Percentiles rank a stretch among this genome's conserved stretches.
Evolutionary conservation across 2,888 invertebrate species (phyloP).

Genomic region (Malacosoma neustria): DNA sequence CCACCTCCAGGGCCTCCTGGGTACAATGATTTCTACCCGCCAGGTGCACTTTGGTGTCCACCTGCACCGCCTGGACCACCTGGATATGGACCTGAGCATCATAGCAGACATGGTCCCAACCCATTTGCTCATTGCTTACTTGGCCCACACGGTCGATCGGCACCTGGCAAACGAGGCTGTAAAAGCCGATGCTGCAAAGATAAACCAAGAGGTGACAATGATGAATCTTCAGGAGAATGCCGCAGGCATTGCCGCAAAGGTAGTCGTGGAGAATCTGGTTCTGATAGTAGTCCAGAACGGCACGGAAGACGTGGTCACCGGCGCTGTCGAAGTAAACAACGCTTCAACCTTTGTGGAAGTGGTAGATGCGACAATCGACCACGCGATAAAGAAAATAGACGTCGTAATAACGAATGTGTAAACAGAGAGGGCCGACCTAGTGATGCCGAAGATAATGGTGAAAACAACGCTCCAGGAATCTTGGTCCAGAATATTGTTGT

Average conservation of each 20-base stretch:
- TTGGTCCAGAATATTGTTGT: slow-evolving; percentile 20
- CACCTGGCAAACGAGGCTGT: no score
- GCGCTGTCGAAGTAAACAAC: background rate
- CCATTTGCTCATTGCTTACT: no score
- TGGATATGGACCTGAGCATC: no score
- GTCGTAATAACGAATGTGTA: background rate
- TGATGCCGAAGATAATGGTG: background rate
- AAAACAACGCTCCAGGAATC: slow-evolving; percentile 12
- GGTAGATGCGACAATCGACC: background rate
- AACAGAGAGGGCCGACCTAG: background rate
- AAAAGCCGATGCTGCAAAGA: background rate
- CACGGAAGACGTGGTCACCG: slow-evolving; percentile 4
- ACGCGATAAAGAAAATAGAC: background rate
- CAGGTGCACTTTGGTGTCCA: no score
- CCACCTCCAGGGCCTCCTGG: background rate
- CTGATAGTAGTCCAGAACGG: slow-evolving; percentile 3
- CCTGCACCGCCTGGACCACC: no score
- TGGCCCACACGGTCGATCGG: no score
- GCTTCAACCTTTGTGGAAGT: background rate
- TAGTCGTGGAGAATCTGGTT: background rate
- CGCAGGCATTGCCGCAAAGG: no score
- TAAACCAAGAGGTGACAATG: background rate
- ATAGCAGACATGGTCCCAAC: no score
- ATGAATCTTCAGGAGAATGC: background rate
- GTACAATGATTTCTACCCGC: no score